A percentile compares a stretch with the other conserved stretches of the same genome.
phyloP scores from a whole-genome alignment of 1,140 invertebrate genomes.

The Aricia agestis region DNA sequence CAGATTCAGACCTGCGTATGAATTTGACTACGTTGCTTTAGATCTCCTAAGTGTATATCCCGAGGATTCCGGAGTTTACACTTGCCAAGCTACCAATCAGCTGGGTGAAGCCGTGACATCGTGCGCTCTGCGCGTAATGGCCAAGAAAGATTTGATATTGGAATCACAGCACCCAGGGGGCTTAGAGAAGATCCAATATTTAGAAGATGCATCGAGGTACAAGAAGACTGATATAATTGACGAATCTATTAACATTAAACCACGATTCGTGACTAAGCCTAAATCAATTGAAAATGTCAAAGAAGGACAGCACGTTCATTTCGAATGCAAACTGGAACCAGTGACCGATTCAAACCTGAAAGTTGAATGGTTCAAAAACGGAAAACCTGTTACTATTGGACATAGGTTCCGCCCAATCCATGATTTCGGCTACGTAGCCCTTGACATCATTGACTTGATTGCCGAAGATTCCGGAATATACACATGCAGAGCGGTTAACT shows the following conservation, averaged over 20 bases:
- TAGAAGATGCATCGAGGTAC: conserved; percentile 92
- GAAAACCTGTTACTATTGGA: conserved; percentile 90
- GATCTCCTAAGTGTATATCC: conserved; percentile 97
- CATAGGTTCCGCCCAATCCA: conserved; percentile 95
- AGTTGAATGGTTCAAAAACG: conserved; percentile 96
- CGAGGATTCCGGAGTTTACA: conserved; percentile 97
- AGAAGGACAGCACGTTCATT: conserved; percentile 96
- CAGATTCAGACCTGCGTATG: conserved; percentile 95
- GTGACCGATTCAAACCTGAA: conserved; percentile 95
- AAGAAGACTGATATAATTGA: conserved; percentile 89
- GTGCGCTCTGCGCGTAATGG: conserved; percentile 90
- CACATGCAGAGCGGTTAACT: conserved; percentile 93
- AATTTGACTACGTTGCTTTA: conserved; percentile 98
- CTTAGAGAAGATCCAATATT: conserved; percentile 92
- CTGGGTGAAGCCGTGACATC: conserved; percentile 96
- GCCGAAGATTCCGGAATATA: conserved; percentile 96
- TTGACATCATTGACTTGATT: conserved; percentile 93
- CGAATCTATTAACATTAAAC: conserved; percentile 88
- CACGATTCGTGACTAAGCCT: conserved; percentile 89
- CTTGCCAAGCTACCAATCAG: conserved; percentile 93
- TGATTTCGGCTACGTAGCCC: conserved; percentile 95
- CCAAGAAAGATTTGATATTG: conserved; percentile 90
- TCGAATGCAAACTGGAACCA: conserved; percentile 98
- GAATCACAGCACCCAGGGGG: conserved; percentile 92
- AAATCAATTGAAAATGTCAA: conserved; percentile 89